phyloP scores from a whole-genome alignment of 2,113 vertebrate genomes.

The Xiphophorus maculatus region DNA sequence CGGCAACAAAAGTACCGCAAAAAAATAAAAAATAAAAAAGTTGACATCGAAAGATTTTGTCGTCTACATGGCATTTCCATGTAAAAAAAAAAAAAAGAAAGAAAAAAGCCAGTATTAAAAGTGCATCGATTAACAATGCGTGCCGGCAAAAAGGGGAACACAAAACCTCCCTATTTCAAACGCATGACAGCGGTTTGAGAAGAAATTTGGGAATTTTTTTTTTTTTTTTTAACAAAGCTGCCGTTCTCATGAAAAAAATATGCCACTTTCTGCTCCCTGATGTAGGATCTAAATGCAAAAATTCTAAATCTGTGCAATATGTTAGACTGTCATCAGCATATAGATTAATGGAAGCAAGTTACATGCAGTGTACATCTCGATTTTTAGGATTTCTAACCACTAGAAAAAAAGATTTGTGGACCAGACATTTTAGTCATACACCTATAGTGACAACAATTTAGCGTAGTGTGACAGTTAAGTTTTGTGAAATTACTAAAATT shows the following conservation, averaged over 20 bases:
- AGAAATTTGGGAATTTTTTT: slow-evolving; percentile 23
- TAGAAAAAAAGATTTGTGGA: not conserved
- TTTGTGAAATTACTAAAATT: not conserved
- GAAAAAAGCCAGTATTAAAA: not conserved
- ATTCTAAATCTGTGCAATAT: not conserved
- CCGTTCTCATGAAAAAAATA: not conserved
- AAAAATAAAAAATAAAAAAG: too few relatives aligned
- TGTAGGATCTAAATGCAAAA: not conserved
- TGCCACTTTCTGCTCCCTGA: not conserved
- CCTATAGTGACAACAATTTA: not conserved
- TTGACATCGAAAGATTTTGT: too few relatives aligned
- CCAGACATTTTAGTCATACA: not conserved
- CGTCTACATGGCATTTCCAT: too few relatives aligned
- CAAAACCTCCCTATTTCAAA: not conserved
- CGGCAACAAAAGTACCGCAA: not conserved
- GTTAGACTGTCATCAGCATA: not conserved
- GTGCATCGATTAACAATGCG: not conserved
- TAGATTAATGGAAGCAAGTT: not conserved
- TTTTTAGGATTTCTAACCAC: not conserved
- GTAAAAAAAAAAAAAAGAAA: too few relatives aligned
- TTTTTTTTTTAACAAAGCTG: not conserved
- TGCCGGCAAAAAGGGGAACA: slow-evolving; percentile 1
- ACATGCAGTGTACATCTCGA: not conserved
- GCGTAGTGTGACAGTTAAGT: not conserved
- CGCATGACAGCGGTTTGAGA: slow-evolving; percentile 8